Evolutionary conservation across 2,888 invertebrate genomes (phyloP).

Genomic region (Busseola fusca): DNA sequence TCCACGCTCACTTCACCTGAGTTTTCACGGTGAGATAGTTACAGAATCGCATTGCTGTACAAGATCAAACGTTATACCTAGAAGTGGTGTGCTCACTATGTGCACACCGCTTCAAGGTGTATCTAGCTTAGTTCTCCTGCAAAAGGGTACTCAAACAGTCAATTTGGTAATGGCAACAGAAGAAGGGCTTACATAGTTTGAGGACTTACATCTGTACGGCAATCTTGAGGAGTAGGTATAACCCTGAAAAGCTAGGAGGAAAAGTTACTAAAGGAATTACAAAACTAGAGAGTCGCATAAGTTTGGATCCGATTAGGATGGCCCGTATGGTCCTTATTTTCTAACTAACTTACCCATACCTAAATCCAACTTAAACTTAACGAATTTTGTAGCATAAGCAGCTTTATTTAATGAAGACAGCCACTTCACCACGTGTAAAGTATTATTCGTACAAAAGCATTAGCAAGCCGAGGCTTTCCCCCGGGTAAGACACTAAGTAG

Average conservation of each 20-base stretch:
- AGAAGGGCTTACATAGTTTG: not conserved
- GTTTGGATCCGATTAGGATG: not conserved
- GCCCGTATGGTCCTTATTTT: not conserved
- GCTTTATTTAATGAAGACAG: slow-evolving; percentile 9
- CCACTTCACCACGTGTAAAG: not conserved
- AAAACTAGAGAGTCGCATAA: not conserved
- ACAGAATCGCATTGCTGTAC: too few relatives aligned
- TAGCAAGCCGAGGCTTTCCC: not conserved
- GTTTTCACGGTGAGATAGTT: too few relatives aligned
- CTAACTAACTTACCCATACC: not conserved
- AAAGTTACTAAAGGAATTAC: not conserved
- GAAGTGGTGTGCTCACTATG: not conserved
- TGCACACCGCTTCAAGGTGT: not conserved
- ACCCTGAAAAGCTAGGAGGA: not conserved
- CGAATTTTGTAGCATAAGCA: not conserved
- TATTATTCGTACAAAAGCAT: slow-evolving; percentile 18
- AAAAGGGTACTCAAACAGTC: not conserved
- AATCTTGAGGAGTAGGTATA: not conserved
- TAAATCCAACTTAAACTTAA: not conserved
- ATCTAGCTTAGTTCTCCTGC: not conserved
- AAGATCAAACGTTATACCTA: too few relatives aligned
- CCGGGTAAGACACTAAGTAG: not conserved
- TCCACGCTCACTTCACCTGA: too few relatives aligned
- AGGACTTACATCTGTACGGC: not conserved
- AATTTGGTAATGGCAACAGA: not conserved